These are phyloP conservation scores for Pseudomyrmex pallidus DNA, from an alignment of 1,140 invertebrate genomes.

Conservation along the genomic window DNA sequence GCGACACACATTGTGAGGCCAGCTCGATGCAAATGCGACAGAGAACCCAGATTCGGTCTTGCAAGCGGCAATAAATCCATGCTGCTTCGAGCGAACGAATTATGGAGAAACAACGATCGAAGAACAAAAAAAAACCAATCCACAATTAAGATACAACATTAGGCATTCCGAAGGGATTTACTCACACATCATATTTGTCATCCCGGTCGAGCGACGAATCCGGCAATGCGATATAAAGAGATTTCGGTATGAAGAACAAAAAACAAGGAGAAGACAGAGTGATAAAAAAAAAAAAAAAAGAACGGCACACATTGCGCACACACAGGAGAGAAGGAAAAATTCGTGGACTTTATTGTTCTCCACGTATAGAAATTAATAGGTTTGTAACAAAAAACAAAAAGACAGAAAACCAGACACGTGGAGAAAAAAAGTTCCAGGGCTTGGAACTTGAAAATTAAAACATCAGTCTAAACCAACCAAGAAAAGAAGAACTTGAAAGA, in stretches of 20 bases:
- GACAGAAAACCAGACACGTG: constrained; percentile 27
- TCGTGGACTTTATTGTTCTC: neutral
- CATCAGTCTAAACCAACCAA: constrained; percentile 4
- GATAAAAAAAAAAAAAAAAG: constrained; percentile 60
- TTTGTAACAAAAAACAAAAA: constrained; percentile 20
- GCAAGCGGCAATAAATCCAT: constrained; percentile 28
- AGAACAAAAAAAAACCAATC: constrained; percentile 61
- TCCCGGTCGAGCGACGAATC: constrained; percentile 84
- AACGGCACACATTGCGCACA: neutral
- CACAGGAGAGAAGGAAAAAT: neutral
- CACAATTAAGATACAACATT: constrained; percentile 70
- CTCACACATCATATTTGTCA: constrained; percentile 84
- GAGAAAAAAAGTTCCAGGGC: neutral
- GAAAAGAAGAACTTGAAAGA: constrained; percentile 27
- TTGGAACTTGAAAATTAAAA: neutral
- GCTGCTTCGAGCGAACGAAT: constrained; percentile 56
- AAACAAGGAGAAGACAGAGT: constrained; percentile 18
- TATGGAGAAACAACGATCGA: constrained; percentile 55
- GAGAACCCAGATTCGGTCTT: constrained; percentile 20
- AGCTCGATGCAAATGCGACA: constrained; percentile 42
- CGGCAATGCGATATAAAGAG: constrained; percentile 82
- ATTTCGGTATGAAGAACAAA: constrained; percentile 68
- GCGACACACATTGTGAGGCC: neutral
- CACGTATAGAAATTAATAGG: neutral
- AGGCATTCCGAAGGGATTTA: constrained; percentile 79